Percentiles rank a stretch among this genome's conserved stretches.
Evolutionary conservation across 2,113 vertebrate species (phyloP).

Genomic region (Gopherus flavomarginatus): DNA sequence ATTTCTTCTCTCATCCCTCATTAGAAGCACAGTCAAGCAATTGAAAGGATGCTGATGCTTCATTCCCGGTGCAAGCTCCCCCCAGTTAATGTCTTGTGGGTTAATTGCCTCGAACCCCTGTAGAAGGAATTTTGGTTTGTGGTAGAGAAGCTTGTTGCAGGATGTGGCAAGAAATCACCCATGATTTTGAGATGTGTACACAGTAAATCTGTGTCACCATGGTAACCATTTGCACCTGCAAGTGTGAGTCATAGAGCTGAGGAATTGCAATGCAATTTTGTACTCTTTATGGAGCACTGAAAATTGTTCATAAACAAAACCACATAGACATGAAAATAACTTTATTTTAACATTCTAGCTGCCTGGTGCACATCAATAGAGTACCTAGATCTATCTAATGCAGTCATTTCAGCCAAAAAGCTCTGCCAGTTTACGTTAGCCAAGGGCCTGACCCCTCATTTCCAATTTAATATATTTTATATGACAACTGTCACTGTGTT

Average conservation of each 20-base stretch:
- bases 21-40: conserved; percentile 42
- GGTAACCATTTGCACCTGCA: conserved; percentile 72
- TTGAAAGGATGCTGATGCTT: not conserved
- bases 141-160: conserved; percentile 54
- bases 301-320: not conserved
- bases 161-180: conserved; percentile 20
- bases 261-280: not conserved
- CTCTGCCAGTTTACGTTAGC: accelerated
- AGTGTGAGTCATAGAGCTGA: conserved; percentile 47
- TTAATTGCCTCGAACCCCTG: conserved; percentile 58
- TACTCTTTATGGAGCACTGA: not conserved
- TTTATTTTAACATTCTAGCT: not conserved
- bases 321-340: not conserved
- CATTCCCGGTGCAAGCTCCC: conserved; percentile 5
- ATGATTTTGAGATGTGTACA: conserved; percentile 12
- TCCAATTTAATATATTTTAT: not conserved
- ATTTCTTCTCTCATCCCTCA: not conserved
- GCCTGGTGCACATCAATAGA: not conserved
- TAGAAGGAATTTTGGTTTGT: conserved; percentile 62
- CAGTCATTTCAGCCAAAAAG: not conserved
- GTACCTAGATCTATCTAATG: not conserved
- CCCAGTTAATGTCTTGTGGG: not conserved
- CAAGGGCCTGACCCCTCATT: accelerated
- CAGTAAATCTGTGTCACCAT: conserved; percentile 65
- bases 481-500: accelerated